These are phyloP conservation scores for Metaphire vulgaris DNA, from an alignment of 1,140 invertebrate species.

Conservation along the genomic window DNA sequence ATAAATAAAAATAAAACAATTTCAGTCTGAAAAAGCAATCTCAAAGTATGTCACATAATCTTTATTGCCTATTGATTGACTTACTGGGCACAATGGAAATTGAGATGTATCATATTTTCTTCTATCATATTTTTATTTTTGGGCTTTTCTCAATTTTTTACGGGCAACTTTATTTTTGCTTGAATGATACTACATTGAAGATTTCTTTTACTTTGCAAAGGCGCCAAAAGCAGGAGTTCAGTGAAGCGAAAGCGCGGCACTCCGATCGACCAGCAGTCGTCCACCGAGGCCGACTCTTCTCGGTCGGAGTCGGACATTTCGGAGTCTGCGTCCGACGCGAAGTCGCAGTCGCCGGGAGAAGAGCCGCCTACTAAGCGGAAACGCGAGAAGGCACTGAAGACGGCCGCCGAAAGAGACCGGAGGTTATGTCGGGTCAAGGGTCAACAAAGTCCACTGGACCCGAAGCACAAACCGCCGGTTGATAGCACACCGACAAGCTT, in stretches of 20 bases:
- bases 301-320: background rate
- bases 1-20: no score
- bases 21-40: no score
- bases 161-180: no score
- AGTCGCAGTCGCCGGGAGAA: background rate
- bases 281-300: background rate
- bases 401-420: background rate
- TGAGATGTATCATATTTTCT: no score
- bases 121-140: no score
- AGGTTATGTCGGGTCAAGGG: background rate
- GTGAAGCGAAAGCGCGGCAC: background rate
- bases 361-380: slow-evolving; percentile 14
- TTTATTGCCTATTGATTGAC: no score
- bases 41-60: no score
- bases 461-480: background rate
- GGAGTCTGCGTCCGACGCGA: background rate
- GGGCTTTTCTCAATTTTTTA: no score
- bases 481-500: background rate
- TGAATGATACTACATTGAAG: no score
- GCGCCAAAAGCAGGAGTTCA: background rate
- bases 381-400: slow-evolving; percentile 10
- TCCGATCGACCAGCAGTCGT: background rate
- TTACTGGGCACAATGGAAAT: no score
- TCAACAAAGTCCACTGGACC: background rate
- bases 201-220: no score